phyloP scores from a whole-genome alignment of 2,888 invertebrate genomes.

The Lepidocyrtinus sp. region DNA sequence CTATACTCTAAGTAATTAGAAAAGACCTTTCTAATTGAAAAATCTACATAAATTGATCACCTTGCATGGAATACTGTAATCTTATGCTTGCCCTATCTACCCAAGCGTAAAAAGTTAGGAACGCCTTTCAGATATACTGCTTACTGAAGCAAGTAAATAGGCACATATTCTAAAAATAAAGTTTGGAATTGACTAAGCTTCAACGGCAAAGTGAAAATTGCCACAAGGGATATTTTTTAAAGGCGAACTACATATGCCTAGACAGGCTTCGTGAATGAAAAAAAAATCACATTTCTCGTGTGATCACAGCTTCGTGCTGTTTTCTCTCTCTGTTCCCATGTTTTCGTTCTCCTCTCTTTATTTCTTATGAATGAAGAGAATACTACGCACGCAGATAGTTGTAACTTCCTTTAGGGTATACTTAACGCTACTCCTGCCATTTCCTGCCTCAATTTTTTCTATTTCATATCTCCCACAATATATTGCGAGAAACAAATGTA shows the following conservation, averaged over 20 bases:
- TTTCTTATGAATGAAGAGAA: neutral
- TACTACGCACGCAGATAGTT: neutral
- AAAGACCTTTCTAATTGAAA: no score
- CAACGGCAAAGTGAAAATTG: neutral
- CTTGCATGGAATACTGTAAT: no score
- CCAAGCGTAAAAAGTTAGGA: no score
- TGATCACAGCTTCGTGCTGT: constrained; percentile 39
- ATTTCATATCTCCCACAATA: neutral
- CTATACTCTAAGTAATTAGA: no score
- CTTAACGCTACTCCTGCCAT: neutral
- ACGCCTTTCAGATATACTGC: no score
- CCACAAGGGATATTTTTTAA: constrained; percentile 15
- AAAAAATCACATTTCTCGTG: constrained; percentile 21
- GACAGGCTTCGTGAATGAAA: neutral
- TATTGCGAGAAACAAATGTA: constrained; percentile 29
- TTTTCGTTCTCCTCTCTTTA: neutral
- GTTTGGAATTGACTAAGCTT: neutral
- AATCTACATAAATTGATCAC: no score
- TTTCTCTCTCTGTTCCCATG: neutral
- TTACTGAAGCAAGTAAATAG: neutral
- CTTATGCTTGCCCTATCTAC: no score
- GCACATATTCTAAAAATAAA: neutral
- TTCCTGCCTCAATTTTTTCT: neutral
- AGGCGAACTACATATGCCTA: neutral
- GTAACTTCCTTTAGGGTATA: constrained; percentile 11